Evolutionary conservation across 2,113 vertebrate species (phyloP).

Genomic region (Ophiodon elongatus): DNA sequence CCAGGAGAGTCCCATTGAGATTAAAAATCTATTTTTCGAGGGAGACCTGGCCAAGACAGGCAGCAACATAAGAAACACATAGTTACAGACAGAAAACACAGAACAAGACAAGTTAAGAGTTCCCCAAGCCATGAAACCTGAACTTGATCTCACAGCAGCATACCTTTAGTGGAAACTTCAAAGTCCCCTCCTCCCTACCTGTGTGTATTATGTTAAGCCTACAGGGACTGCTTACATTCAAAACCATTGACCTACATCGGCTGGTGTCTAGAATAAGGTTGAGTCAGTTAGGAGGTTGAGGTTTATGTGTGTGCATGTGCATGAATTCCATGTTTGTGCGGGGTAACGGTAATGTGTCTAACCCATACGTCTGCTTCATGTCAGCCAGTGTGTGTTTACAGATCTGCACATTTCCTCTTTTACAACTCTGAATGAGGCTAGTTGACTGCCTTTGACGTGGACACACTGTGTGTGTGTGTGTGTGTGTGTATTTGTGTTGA

Average conservation of each 20-base stretch:
- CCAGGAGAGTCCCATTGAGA: no score
- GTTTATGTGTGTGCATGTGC: constrained; percentile 22
- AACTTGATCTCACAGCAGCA: constrained; percentile 2
- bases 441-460: constrained; percentile 25
- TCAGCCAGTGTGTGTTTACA: constrained; percentile 57
- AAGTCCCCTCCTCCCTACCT: constrained; percentile 24
- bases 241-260: constrained; percentile 53
- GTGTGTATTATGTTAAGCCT: constrained; percentile 51
- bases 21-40: no score
- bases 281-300: constrained; percentile 18
- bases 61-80: no score
- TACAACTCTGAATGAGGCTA: constrained; percentile 51
- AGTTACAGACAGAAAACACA: no score
- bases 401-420: constrained; percentile 50
- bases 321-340: constrained; percentile 18
- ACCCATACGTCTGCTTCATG: constrained; percentile 39
- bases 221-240: constrained; percentile 62
- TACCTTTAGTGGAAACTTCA: constrained; percentile 23
- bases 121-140: constrained; percentile 9
- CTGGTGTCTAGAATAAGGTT: constrained; percentile 45
- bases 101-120: no score
- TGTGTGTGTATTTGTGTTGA: neutral
- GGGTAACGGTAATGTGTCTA: constrained; percentile 36
- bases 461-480: neutral
- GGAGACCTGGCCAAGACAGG: no score